Evolutionary conservation across 2,113 vertebrate genomes (phyloP).

Genomic region (Carassius auratus): DNA sequence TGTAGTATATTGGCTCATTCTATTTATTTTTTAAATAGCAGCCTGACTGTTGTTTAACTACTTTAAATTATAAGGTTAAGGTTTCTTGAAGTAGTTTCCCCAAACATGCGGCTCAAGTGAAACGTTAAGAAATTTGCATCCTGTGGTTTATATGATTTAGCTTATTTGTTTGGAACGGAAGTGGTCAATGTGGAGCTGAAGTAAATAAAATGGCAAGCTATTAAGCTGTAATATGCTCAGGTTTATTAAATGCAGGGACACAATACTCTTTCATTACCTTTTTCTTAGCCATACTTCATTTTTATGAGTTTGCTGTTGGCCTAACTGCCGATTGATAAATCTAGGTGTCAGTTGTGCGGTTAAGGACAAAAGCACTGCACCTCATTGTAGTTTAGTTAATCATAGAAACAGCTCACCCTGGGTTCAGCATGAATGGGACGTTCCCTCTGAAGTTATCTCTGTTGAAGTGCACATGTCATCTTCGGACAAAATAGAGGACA

Average conservation of each 20-base stretch:
- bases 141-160: conserved; percentile 29
- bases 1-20: neutral
- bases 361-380: conserved; percentile 27
- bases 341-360: conserved; percentile 22
- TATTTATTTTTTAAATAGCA: neutral
- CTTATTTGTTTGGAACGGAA: conserved; percentile 19
- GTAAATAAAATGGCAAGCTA: conserved; percentile 44
- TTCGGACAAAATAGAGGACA: neutral
- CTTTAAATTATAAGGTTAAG: neutral
- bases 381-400: conserved; percentile 45
- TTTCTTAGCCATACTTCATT: conserved; percentile 31
- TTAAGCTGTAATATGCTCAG: conserved; percentile 22
- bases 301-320: conserved; percentile 50
- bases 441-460: conserved; percentile 16
- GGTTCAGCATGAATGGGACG: neutral
- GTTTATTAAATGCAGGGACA: conserved; percentile 25
- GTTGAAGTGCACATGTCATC: neutral
- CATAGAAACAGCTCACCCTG: conserved; percentile 34
- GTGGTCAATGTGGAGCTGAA: conserved; percentile 20
- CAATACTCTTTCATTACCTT: conserved; percentile 14
- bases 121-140: conserved; percentile 21
- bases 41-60: neutral
- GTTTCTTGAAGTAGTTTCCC: neutral
- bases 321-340: conserved; percentile 47
- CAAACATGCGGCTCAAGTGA: neutral